These are phyloP conservation scores for Lucifuga dentata DNA, from an alignment of 2,113 vertebrate genomes.

Conservation along the genomic window DNA sequence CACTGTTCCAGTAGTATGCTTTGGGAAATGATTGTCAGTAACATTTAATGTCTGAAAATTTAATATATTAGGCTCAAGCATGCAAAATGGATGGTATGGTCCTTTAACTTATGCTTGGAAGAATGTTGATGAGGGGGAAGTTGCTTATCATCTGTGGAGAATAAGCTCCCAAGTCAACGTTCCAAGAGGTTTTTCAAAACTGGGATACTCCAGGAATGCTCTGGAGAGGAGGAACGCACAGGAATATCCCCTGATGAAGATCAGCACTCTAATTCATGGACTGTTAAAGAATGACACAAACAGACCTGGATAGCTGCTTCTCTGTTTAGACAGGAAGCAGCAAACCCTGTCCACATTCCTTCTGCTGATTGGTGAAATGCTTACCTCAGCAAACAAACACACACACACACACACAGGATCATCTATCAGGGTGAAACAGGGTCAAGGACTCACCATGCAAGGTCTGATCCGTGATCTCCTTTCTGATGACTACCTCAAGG, in stretches of 20 bases:
- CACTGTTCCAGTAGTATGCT: no score
- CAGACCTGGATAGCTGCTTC: constrained; percentile 18
- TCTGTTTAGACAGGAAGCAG: constrained; percentile 45
- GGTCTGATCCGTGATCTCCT: no score
- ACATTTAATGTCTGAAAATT: no score
- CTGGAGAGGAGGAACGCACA: neutral
- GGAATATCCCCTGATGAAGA: constrained; percentile 2
- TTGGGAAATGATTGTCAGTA: no score
- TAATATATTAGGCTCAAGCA: no score
- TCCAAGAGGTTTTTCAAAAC: neutral
- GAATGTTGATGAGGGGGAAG: neutral
- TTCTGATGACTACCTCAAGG: no score
- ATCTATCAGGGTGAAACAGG: no score
- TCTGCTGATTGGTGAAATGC: constrained; percentile 41
- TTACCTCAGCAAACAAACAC: constrained; percentile 7
- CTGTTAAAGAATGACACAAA: constrained; percentile 18
- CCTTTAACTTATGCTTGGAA: no score
- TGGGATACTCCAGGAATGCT: no score
- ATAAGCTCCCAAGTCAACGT: neutral
- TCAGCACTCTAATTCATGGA: constrained; percentile 6
- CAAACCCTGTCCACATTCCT: constrained; percentile 52
- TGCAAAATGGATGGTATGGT: no score
- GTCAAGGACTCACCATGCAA: neutral
- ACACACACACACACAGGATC: neutral
- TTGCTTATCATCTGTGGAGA: neutral